Evolutionary conservation across 2,113 vertebrate species (phyloP).

Genomic region (Pantherophis guttatus): DNA sequence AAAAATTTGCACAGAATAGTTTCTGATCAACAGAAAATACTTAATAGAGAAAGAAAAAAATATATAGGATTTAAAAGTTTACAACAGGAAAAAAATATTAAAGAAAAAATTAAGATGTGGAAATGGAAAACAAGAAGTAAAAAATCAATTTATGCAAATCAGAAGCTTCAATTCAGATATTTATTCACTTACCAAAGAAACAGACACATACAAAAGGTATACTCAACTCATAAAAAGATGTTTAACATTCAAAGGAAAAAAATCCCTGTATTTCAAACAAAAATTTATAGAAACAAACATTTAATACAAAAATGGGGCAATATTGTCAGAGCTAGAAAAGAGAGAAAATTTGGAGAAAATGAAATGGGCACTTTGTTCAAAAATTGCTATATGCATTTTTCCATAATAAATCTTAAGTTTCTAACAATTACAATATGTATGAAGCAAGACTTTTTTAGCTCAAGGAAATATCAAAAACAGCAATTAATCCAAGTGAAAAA

Average conservation of each 20-base stretch:
- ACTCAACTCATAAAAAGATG: background rate
- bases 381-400: background rate
- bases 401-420: background rate
- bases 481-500: background rate
- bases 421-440: background rate
- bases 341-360: background rate
- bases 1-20: conserved; percentile 6
- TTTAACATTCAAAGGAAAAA: conserved; percentile 10
- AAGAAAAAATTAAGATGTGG: conserved; percentile 11
- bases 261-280: background rate
- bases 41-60: conserved; percentile 4
- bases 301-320: background rate
- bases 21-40: background rate
- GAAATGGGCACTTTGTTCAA: background rate
- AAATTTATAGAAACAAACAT: background rate
- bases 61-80: background rate
- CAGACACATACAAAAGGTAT: conserved; percentile 6
- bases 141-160: conserved; percentile 19
- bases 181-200: background rate
- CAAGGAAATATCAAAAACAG: background rate
- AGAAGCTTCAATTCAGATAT: background rate
- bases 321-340: background rate
- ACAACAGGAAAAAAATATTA: background rate
- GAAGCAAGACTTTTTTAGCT: background rate
- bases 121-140: background rate